phyloP scores from a whole-genome alignment of 2,888 invertebrate species.

The Celastrina argiolus region DNA sequence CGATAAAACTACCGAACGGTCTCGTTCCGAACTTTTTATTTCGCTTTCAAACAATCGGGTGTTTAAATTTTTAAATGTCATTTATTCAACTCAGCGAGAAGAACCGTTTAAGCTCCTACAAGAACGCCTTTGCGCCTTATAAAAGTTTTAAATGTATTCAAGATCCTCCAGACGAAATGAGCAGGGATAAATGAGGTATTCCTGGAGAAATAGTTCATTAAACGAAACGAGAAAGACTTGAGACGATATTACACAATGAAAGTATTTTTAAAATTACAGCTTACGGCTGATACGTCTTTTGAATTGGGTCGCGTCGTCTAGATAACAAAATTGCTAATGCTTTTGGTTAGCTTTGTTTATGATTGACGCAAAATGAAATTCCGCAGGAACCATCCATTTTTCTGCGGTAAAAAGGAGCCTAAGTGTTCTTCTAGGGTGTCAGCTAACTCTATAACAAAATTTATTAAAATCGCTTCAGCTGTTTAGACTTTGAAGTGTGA shows the following conservation, averaged over 20 bases:
- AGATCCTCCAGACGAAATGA: constrained; percentile 20
- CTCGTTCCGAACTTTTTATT: not conserved
- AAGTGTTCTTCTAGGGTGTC: too few relatives aligned
- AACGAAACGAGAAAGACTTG: constrained; percentile 44
- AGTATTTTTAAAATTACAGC: constrained; percentile 47
- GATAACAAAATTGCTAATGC: not conserved
- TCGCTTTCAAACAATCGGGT: constrained; percentile 8
- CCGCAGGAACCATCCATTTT: too few relatives aligned
- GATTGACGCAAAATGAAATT: too few relatives aligned
- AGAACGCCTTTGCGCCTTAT: constrained; percentile 20
- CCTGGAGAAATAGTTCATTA: constrained; percentile 47
- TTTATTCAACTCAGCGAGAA: constrained; percentile 19
- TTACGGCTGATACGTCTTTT: constrained; percentile 50
- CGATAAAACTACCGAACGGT: constrained; percentile 2
- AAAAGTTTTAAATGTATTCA: constrained; percentile 26
- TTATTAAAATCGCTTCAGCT: too few relatives aligned
- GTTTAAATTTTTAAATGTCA: constrained; percentile 16
- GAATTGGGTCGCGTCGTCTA: constrained; percentile 2
- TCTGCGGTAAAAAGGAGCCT: too few relatives aligned
- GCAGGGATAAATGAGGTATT: constrained; percentile 22
- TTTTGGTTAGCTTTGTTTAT: not conserved
- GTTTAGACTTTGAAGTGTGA: too few relatives aligned
- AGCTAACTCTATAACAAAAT: too few relatives aligned
- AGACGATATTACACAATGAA: constrained; percentile 28
- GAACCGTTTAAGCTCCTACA: constrained; percentile 15